Conservation (phyloP, 30 jellyfish, hydroid and myxozoan species). For the Hydractinia symbiolongicarpus region DNA sequence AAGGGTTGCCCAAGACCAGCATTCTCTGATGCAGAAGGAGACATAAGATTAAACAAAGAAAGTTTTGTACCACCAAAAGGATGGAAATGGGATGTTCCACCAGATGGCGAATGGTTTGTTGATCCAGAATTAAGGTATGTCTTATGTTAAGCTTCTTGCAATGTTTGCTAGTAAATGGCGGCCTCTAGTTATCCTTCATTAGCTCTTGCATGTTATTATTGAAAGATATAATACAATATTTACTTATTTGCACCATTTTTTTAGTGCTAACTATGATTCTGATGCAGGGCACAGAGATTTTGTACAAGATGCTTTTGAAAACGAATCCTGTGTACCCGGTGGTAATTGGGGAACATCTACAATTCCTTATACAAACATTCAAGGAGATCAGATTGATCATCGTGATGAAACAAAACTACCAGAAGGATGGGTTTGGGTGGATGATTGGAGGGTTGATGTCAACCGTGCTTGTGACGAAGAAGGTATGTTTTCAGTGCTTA, state of each 20-base stretch:
- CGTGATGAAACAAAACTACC: conserved; percentile 88
- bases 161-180: neutral
- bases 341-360: conserved; percentile 93
- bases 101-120: conserved; percentile 87
- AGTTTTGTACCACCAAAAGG: conserved; percentile 86
- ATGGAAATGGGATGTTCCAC: conserved; percentile 85
- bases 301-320: conserved; percentile 85
- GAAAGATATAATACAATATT: too few species aligned
- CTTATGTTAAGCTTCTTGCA: neutral
- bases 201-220: neutral
- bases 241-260: neutral
- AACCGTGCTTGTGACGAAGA: conserved; percentile 99
- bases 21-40: conserved; percentile 82
- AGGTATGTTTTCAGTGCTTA: conserved; percentile 27
- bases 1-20: conserved; percentile 94
- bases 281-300: conserved; percentile 89
- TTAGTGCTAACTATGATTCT: conserved; percentile 58
- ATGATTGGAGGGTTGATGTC: conserved; percentile 95
- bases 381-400: conserved; percentile 91
- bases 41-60: conserved; percentile 33
- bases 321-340: conserved; percentile 76
- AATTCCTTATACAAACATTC: conserved; percentile 79
- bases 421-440: conserved; percentile 98
- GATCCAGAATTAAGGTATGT: conserved; percentile 92
- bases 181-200: neutral